Percentiles rank a stretch among this genome's conserved stretches.
These are phyloP conservation scores for Ptychodera flava DNA, from an alignment of 35 echinoderm and acorn worm genomes.

Conservation along the genomic window DNA sequence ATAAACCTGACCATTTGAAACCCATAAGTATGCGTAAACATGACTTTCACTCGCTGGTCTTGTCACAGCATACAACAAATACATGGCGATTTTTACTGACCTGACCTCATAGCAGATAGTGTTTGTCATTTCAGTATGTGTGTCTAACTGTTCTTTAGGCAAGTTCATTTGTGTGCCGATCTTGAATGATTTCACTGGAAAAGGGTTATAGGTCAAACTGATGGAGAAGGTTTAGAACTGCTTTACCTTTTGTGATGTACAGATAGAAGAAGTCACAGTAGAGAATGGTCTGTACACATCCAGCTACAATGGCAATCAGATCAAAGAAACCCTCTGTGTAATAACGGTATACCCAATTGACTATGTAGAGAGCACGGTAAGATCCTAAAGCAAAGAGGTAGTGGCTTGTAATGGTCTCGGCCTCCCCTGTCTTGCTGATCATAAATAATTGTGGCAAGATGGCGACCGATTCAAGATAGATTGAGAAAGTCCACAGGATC, in stretches of 20 bases:
- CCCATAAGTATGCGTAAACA: too few species aligned
- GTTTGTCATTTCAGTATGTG: too few species aligned
- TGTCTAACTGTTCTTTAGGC: too few species aligned
- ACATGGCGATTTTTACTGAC: too few species aligned
- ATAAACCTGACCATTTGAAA: too few species aligned
- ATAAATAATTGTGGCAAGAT: slow-evolving; percentile 98
- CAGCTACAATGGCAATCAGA: slow-evolving; percentile 96
- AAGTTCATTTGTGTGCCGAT: too few species aligned
- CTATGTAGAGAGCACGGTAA: slow-evolving; percentile 93
- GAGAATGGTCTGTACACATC: slow-evolving; percentile 94
- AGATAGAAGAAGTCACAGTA: slow-evolving; percentile 99
- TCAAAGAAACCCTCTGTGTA: slow-evolving; percentile 98
- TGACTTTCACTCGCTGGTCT: too few species aligned
- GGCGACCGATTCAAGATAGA: slow-evolving; percentile 95
- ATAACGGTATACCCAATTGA: slow-evolving; percentile 99
- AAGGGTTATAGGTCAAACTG: too few species aligned
- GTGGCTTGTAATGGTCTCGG: slow-evolving; percentile 96
- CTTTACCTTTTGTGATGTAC: slow-evolving; percentile 99
- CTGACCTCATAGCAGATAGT: too few species aligned
- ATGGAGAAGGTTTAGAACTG: too few species aligned
- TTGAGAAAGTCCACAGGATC: slow-evolving; percentile 99
- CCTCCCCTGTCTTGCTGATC: slow-evolving; percentile 99
- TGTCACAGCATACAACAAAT: too few species aligned
- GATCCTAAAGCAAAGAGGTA: slow-evolving; percentile 91
- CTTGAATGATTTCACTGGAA: too few species aligned